Percentiles rank a stretch among this genome's conserved stretches.
These are phyloP conservation scores for Rutilus rutilus DNA, from an alignment of 2,113 vertebrate species.

Conservation along the genomic window DNA sequence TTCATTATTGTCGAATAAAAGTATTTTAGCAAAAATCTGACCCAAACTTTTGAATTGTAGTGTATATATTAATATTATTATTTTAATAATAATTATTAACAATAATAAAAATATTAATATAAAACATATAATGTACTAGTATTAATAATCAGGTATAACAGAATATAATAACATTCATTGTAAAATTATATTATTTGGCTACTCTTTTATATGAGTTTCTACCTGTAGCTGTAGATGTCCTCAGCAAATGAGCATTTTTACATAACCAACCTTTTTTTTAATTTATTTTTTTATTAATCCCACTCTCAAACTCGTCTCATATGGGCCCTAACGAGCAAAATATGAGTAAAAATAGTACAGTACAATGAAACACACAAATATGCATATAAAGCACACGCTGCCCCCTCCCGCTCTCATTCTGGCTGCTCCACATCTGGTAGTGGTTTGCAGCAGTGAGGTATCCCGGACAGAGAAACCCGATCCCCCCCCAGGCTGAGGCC, in stretches of 20 bases:
- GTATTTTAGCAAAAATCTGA: no score
- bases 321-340: neutral
- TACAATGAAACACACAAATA: conserved; percentile 24
- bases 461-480: conserved; percentile 56
- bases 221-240: neutral
- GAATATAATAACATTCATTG: neutral
- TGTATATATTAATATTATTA: neutral
- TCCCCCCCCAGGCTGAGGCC: conserved; percentile 50
- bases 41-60: no score
- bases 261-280: neutral
- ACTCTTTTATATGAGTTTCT: neutral
- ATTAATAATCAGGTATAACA: neutral
- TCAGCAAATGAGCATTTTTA: conserved; percentile 19
- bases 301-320: conserved; percentile 7
- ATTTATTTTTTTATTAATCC: neutral
- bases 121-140: neutral
- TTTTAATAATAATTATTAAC: neutral
- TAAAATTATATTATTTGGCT: neutral
- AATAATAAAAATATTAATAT: neutral
- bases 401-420: conserved; percentile 20
- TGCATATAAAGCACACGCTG: conserved; percentile 5
- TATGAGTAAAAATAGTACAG: conserved; percentile 40
- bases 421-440: conserved; percentile 59
- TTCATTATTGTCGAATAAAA: no score
- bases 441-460: conserved; percentile 61